These are phyloP conservation scores for Troides helena DNA, from an alignment of 2,888 invertebrate genomes.

Conservation along the genomic window DNA sequence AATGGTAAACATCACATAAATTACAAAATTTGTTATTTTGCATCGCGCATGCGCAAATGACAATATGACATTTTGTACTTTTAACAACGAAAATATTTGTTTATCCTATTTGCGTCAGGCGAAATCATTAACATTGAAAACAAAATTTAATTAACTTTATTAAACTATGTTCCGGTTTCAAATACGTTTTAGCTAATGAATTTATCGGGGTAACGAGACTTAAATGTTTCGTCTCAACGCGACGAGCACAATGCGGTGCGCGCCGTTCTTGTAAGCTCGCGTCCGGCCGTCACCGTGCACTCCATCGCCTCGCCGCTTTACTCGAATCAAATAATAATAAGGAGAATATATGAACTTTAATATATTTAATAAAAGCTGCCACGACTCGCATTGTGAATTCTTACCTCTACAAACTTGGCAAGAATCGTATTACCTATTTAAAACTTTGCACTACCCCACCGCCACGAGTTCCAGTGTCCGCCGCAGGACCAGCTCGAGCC, in stretches of 20 bases:
- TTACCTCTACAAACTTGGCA: conserved; percentile 30
- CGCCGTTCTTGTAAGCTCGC: no score
- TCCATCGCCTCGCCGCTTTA: no score
- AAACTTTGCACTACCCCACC: conserved; percentile 35
- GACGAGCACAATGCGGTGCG: no score
- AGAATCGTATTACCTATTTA: conserved; percentile 30
- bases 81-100: no score
- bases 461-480: conserved; percentile 8
- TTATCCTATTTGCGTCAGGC: no score
- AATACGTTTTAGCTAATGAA: no score
- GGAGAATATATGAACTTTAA: background rate
- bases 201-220: no score
- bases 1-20: conserved; percentile 68
- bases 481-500: conserved; percentile 5
- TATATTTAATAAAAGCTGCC: conserved; percentile 1
- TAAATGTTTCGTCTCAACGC: no score
- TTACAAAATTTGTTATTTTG: conserved; percentile 30
- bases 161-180: no score
- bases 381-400: conserved; percentile 11
- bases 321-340: background rate
- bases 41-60: background rate
- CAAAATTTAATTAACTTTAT: no score
- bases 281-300: no score
- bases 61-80: background rate
- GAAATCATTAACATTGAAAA: no score